These are phyloP conservation scores for Prochilodus magdalenae DNA, from an alignment of 2,113 vertebrate species.

Conservation along the genomic window DNA sequence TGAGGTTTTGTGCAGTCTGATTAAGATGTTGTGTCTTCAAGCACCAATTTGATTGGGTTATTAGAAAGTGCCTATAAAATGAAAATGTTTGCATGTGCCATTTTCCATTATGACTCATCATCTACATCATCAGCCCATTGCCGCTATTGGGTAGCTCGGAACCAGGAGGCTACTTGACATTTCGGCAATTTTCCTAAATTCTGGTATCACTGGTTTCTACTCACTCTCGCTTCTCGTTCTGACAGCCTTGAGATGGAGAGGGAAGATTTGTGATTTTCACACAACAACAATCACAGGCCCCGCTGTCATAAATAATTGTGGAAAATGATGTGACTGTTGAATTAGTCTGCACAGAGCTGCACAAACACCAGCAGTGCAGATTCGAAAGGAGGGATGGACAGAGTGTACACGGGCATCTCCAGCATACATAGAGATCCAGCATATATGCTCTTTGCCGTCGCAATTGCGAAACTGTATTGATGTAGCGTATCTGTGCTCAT, in stretches of 20 bases:
- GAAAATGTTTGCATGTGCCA: conserved; percentile 51
- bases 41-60: conserved; percentile 47
- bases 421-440: not conserved
- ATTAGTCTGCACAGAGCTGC: conserved; percentile 12
- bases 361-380: not conserved
- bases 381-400: not conserved
- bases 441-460: not conserved
- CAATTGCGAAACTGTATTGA: not conserved
- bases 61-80: conserved; percentile 43
- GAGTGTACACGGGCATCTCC: not conserved
- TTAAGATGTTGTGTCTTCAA: conserved; percentile 28
- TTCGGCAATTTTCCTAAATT: conserved; percentile 50
- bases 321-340: conserved; percentile 28
- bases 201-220: conserved; percentile 26
- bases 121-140: not conserved
- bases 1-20: conserved; percentile 21
- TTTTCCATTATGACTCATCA: conserved; percentile 31
- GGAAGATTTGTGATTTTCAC: conserved; percentile 35
- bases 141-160: conserved; percentile 33
- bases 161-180: conserved; percentile 50
- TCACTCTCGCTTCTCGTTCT: conserved; percentile 22
- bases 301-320: conserved; percentile 37
- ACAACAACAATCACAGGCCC: conserved; percentile 25
- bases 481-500: not conserved
- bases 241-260: conserved; percentile 41